These are phyloP conservation scores for Irena cyanogastra DNA, from an alignment of 2,113 vertebrate species.

Conservation along the genomic window DNA sequence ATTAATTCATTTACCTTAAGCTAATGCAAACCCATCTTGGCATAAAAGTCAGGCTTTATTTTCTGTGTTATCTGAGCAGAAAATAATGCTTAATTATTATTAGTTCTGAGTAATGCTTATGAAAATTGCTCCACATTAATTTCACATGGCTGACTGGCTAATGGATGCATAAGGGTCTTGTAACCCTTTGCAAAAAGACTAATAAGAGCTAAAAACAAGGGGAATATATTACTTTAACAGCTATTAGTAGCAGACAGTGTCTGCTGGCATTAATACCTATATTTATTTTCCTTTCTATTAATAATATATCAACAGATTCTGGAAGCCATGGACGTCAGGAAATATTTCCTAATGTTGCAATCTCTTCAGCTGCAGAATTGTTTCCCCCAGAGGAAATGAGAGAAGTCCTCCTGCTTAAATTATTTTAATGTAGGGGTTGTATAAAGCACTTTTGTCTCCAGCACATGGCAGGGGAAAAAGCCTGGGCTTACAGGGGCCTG, in stretches of 20 bases:
- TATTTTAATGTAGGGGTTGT: not conserved
- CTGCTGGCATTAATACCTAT: slow-evolving; percentile 56
- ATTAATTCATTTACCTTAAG: slow-evolving; percentile 64
- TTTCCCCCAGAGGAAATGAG: slow-evolving; percentile 28
- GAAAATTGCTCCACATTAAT: slow-evolving; percentile 67
- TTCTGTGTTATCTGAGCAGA: slow-evolving; percentile 66
- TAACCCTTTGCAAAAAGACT: slow-evolving; percentile 63
- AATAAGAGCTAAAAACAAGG: slow-evolving; percentile 63
- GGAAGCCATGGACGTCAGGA: slow-evolving; percentile 14
- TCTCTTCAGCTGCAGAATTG: slow-evolving; percentile 7
- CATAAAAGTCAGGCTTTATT: slow-evolving; percentile 63
- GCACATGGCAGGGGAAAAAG: not conserved
- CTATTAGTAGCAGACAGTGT: slow-evolving; percentile 49
- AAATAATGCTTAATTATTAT: slow-evolving; percentile 70
- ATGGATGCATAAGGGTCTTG: slow-evolving; percentile 61
- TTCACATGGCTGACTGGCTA: slow-evolving; percentile 65
- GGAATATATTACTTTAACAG: slow-evolving; percentile 59
- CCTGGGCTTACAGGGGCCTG: not conserved
- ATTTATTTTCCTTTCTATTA: slow-evolving; percentile 66
- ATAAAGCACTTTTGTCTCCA: not conserved
- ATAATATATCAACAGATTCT: slow-evolving; percentile 58
- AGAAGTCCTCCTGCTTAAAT: slow-evolving; percentile 9
- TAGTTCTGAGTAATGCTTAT: slow-evolving; percentile 65
- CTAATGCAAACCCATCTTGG: slow-evolving; percentile 63
- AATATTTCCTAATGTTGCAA: slow-evolving; percentile 37